Base-by-base conservation (phyloP, 1,140 invertebrate species). In the Diabrotica undecimpunctata region DNA sequence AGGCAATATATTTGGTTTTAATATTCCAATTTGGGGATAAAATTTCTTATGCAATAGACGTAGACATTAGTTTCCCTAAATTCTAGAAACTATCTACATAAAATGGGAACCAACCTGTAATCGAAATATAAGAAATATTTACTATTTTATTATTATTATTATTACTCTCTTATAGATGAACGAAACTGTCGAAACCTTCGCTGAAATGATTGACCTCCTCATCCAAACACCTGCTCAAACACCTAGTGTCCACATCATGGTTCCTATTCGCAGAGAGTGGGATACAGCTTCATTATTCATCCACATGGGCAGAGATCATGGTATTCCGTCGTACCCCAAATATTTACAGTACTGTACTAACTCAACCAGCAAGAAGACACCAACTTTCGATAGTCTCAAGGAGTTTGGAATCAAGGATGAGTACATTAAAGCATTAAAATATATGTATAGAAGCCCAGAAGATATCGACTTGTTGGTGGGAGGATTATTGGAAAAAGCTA, bases 391-490 rank as follows among this genome's bases (percentile, higher is more conserved):
- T 55, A 79, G 87, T 77, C 72, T 96, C 81, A 80, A 83, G 77
- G 72, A 87, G 82, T 73, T 86, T 79, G 77, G 83, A 51, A 84
- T 90, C 78, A 76, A 81, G 74, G 72, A 83, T 70, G 80, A 81
- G 65, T 77, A 86, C 75, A 81, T 82, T 65, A 78, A 82, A 56
- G 81, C 86, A 53, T 76, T 94, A 10, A 81, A 84, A 64, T 81
- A 83, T 61, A 81, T 91, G 69, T 93, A 92, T 74, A 88, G 89
- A 69, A 83, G 83, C 65, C 82, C 90, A n/a, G 85, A 90, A 66
- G 90, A 96, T 70, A 84, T 98, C 56, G 96, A 98, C 75, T 82
- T 98, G 37, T 84, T 96, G 66, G 84, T 92, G 10, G 96, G 93
- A 54, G 92, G 90, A 7, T 78, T 95, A 0, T 81, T 95, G 12